Evolutionary conservation across 2,888 invertebrate species (phyloP).

Genomic region (Acanthosepion esculentum): DNA sequence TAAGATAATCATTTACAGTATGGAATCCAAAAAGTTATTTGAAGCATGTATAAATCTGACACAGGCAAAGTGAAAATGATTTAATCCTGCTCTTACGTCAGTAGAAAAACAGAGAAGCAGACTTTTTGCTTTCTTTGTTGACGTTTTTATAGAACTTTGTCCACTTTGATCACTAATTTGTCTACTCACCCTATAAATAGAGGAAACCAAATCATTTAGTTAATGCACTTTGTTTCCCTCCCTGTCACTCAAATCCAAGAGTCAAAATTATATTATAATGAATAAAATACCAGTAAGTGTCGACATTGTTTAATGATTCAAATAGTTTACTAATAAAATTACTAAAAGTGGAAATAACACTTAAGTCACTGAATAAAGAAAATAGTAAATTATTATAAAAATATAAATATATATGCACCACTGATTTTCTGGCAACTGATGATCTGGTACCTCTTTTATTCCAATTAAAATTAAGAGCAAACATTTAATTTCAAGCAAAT

Average conservation of each 20-base stretch:
- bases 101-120: not conserved
- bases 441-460: too few species aligned
- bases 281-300: not conserved
- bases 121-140: constrained; percentile 33
- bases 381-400: too few species aligned
- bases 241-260: not conserved
- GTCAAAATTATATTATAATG: not conserved
- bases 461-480: too few species aligned
- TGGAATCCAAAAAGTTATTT: not conserved
- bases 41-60: not conserved
- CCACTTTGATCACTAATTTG: constrained; percentile 33
- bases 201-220: not conserved
- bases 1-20: not conserved
- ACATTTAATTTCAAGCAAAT: too few species aligned
- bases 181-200: not conserved
- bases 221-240: not conserved
- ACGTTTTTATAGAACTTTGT: not conserved
- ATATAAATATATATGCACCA: too few species aligned
- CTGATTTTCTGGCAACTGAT: too few species aligned
- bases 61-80: not conserved
- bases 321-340: too few species aligned
- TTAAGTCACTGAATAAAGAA: too few species aligned
- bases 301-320: not conserved
- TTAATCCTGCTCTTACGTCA: not conserved
- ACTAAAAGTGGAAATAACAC: too few species aligned